Base-by-base conservation (phyloP, 2,888 invertebrate genomes). In the Rotaria sp. region DNA sequence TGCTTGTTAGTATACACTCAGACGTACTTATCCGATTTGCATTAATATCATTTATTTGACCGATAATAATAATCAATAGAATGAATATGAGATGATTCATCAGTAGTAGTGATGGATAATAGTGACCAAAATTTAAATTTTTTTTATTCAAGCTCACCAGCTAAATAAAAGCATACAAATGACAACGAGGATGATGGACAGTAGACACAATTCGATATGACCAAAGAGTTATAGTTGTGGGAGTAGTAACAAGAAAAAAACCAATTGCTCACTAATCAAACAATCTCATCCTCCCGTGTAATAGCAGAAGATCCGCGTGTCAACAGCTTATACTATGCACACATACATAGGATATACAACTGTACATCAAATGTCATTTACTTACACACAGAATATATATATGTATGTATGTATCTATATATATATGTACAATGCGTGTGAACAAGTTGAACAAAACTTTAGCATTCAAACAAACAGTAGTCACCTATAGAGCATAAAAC, bases 1-100 rank as follows among this genome's bases (percentile, higher is more conserved):
- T 59, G n/a, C 30, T 59, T 59, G 30, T 59, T 59, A n/a, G 30
- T n/a, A 59, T 15, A 59, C 15, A 35, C 67, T 67, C 67, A 67
- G 67, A 67, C 67, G 38, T 67, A 67, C 67, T 67, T 67, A 67
- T 67, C 30, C 67, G 67, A 67, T 67, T 67, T 67, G 67, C 67
- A 67, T 67, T 30, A 35, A 67, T 35, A 26, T 67, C 15, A 67
- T 8, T 18, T 30, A 35, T 35, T 67, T 38, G 35, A 18, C 35
- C 67, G 35, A 35, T 67, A 67, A 38, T 67, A 67, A 67, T 35
- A 30, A 67, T 67, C 35, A 67, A 35, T 67, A 67, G 67, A 35
- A 35, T 21, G 67, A 35, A 38, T 67, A 21, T 38, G 35, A 35
- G 18, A 35, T 67, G 30, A 67, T 67, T 38, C 67, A 67, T 35